Base-by-base conservation (phyloP, 2,888 invertebrate genomes). In the Lochmaea capreae region DNA sequence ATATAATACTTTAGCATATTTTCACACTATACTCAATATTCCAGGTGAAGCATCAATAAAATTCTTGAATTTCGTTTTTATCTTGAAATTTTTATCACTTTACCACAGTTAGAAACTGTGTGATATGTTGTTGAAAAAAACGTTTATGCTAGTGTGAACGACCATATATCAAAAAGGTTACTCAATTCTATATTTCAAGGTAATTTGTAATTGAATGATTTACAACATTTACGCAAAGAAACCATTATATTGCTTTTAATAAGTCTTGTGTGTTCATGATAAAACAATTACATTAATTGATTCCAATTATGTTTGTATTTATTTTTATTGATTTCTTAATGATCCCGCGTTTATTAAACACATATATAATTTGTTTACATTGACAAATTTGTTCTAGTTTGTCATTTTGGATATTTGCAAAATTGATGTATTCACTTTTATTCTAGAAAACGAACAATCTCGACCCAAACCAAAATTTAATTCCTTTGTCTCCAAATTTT, bases 221-320 rank as follows among this genome's bases (percentile, higher is more conserved):
- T 78, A 79, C 75, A 67, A 79, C 80, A 79, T 81, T 82, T 83
- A 79, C 80, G 79, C 80, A 81, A 81, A 83, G 78, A 80, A 78
- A 79, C 81, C 79, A 82, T 82, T 81, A 82, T 75, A 76, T 78
- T 68, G 65, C 70, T 46, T 75, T 76, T 79, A 79, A 75, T 39
- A 39, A 39, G 33, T 39, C 33, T 75, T 78, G 61, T 73, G 78
- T 76, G 79, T 80, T 81, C 63, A 72, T 67, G 57, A 66, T 76
- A 71, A 79, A 80, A 80, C 78, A 82, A 82, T 81, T 81, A 82
- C 68, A 77, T 76, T 76, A 79, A 81, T 76, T 73, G 69, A 18
- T 67, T 70, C 46, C 74, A 74, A 76, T 76, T 76, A 67, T 52
- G 5, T 49, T 39, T 65, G 73, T 71, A 73, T 73, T 71, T 73